phyloP scores from a whole-genome alignment of 2,113 vertebrate genomes.

The Ictalurus punctatus region DNA sequence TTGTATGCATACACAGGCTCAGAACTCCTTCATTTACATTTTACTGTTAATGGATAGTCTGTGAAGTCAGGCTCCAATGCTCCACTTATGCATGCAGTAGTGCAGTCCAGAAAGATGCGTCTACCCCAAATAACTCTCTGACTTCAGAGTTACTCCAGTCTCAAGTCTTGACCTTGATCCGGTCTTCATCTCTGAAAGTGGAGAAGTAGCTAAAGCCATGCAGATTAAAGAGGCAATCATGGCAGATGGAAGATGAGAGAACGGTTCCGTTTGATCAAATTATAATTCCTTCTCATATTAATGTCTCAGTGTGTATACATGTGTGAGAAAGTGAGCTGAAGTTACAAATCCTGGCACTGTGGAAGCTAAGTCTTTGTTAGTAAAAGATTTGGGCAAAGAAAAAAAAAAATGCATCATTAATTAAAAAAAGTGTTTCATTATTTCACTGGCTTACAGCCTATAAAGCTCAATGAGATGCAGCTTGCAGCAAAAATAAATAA shows the following conservation, averaged over 20 bases:
- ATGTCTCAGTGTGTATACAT: not conserved
- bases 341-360: not conserved
- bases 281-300: not conserved
- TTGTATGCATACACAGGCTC: not conserved
- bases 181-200: constrained; percentile 17
- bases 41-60: not conserved
- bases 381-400: not conserved
- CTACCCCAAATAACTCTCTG: not conserved
- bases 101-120: not conserved
- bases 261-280: not conserved
- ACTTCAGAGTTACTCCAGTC: not conserved
- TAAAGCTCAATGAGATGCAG: not conserved
- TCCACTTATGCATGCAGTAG: not conserved
- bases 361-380: not conserved
- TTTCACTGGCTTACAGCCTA: constrained; percentile 14
- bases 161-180: constrained; percentile 1
- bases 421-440: constrained; percentile 38
- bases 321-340: not conserved
- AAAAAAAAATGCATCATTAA: not conserved
- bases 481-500: not conserved
- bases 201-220: not conserved
- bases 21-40: not conserved
- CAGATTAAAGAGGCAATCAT: constrained; percentile 5
- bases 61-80: not conserved
- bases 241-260: not conserved